Percentiles rank a stretch among this genome's conserved stretches.
phyloP scores from a whole-genome alignment of 2,797 vertebrate genomes.

The Takifugu rubripes region DNA sequence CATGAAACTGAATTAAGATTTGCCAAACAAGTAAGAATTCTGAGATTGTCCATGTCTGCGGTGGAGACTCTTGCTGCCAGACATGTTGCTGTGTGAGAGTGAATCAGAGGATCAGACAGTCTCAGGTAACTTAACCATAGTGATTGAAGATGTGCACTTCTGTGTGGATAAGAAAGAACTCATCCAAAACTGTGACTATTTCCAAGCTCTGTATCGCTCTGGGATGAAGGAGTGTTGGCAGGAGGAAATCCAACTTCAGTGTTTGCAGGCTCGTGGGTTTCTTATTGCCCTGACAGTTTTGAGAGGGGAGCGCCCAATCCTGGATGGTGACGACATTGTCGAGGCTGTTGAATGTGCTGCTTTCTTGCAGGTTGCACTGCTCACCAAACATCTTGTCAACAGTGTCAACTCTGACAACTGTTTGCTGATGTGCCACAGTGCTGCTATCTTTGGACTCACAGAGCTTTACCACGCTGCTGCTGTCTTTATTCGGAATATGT shows the following conservation, averaged over 20 bases:
- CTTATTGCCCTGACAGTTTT: conserved; percentile 77
- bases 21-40: too few relatives aligned
- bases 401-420: conserved; percentile 88
- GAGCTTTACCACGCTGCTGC: conserved; percentile 81
- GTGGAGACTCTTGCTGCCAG: conserved; percentile 6
- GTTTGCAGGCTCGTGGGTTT: conserved; percentile 79
- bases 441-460: conserved; percentile 82
- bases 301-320: conserved; percentile 73
- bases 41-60: conserved; percentile 20
- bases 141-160: conserved; percentile 80
- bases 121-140: conserved; percentile 65
- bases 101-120: background rate
- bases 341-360: conserved; percentile 87
- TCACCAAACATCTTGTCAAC: conserved; percentile 80
- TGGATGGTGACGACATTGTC: conserved; percentile 81
- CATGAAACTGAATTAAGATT: too few relatives aligned
- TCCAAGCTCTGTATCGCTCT: conserved; percentile 88
- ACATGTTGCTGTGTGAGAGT: too few relatives aligned
- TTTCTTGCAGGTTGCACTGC: conserved; percentile 82
- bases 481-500: conserved; percentile 84
- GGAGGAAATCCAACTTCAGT: conserved; percentile 80
- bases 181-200: conserved; percentile 85
- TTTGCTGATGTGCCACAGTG: conserved; percentile 85
- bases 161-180: conserved; percentile 79
- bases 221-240: conserved; percentile 90